phyloP scores from a whole-genome alignment of 1,140 invertebrate genomes.

The Bombus difficillimus region DNA sequence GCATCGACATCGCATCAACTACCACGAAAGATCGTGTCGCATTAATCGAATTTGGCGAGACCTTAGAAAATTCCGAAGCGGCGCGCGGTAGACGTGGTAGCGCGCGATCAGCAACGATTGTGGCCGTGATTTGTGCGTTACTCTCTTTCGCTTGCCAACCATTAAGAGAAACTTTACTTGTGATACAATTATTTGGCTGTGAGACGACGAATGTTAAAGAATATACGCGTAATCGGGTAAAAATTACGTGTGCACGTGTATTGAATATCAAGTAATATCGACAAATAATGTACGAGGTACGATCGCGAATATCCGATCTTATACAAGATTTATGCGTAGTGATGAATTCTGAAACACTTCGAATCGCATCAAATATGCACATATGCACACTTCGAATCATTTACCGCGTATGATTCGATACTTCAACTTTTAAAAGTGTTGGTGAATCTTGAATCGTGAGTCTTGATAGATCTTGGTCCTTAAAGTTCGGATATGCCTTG shows the following conservation, averaged over 20 bases:
- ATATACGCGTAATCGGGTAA: neutral
- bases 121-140: neutral
- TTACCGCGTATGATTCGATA: neutral
- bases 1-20: neutral
- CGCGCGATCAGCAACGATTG: neutral
- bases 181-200: neutral
- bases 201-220: neutral
- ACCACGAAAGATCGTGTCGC: slow-evolving; percentile 42
- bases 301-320: slow-evolving; percentile 17
- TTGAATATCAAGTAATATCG: slow-evolving; percentile 23
- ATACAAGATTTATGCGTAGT: neutral
- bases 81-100: neutral
- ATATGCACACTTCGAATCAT: neutral
- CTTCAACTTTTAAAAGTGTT: neutral
- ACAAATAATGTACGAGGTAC: slow-evolving; percentile 64
- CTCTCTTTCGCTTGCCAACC: neutral
- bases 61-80: slow-evolving; percentile 71
- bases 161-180: neutral
- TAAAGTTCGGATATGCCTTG: neutral
- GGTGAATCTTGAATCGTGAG: neutral
- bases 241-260: neutral
- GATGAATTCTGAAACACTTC: neutral
- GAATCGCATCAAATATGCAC: too few species aligned
- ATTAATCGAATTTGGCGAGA: slow-evolving; percentile 74
- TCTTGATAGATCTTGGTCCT: neutral